Conservation (phyloP, 2,113 vertebrate genomes). For the Acanthisitta chloris region DNA sequence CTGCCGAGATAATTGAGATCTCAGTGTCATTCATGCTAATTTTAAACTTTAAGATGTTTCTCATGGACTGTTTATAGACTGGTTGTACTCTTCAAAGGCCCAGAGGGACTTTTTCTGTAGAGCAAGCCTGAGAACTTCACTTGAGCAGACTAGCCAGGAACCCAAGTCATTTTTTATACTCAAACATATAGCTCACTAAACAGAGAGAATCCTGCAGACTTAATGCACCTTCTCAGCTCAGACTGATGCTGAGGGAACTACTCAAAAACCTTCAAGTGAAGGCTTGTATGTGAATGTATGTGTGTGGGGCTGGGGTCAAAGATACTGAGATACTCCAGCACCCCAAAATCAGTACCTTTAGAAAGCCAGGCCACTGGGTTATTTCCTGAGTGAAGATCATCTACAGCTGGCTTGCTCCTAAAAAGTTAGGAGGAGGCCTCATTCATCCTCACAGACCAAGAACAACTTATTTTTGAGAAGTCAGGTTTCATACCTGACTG, state of each 20-base stretch:
- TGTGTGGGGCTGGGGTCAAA: not conserved
- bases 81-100: not conserved
- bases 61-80: not conserved
- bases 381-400: not conserved
- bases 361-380: not conserved
- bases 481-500: not conserved
- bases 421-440: not conserved
- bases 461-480: not conserved
- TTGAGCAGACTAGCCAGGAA: not conserved
- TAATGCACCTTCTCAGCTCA: not conserved
- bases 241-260: not conserved
- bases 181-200: not conserved
- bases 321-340: not conserved
- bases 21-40: not conserved
- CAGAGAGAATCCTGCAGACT: not conserved
- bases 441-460: not conserved
- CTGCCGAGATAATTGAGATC: not conserved
- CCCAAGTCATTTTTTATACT: not conserved
- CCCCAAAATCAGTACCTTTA: not conserved
- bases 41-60: constrained; percentile 27
- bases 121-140: constrained; percentile 7
- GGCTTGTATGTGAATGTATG: too few species aligned
- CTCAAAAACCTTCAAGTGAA: not conserved
- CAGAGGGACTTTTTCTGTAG: not conserved
- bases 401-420: not conserved